Conservation (phyloP, 2,797 vertebrate species). For the Rhinoraja longicauda region DNA sequence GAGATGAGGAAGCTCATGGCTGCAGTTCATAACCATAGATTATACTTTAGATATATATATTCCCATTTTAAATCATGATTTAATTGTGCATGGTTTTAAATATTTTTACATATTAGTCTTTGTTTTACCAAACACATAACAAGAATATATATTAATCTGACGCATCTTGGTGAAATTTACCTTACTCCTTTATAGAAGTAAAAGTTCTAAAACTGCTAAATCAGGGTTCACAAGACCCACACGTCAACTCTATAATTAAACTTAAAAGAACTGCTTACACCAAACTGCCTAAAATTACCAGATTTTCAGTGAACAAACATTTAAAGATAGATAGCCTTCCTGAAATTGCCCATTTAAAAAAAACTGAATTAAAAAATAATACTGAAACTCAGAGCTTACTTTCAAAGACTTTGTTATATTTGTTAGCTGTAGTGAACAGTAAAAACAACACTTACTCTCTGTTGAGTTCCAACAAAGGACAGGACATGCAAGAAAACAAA, state of each 20-base stretch:
- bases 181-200: neutral
- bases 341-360: neutral
- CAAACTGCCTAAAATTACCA: neutral
- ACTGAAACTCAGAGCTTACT: neutral
- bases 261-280: neutral
- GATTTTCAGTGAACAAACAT: neutral
- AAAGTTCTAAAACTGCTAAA: neutral
- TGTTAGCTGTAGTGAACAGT: slow-evolving; percentile 33
- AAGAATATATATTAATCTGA: neutral
- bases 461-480: slow-evolving; percentile 86
- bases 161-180: neutral
- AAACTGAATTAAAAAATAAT: too few species aligned
- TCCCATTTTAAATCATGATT: neutral
- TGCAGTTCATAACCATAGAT: neutral
- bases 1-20: neutral
- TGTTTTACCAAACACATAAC: too few species aligned
- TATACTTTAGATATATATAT: too few species aligned
- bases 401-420: neutral
- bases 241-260: neutral
- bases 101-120: neutral
- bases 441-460: slow-evolving; percentile 88
- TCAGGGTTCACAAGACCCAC: too few species aligned
- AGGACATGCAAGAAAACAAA: slow-evolving; percentile 89
- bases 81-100: neutral
- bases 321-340: neutral